phyloP scores from a whole-genome alignment of 2,113 vertebrate genomes.

The Recurvirostra avosetta region DNA sequence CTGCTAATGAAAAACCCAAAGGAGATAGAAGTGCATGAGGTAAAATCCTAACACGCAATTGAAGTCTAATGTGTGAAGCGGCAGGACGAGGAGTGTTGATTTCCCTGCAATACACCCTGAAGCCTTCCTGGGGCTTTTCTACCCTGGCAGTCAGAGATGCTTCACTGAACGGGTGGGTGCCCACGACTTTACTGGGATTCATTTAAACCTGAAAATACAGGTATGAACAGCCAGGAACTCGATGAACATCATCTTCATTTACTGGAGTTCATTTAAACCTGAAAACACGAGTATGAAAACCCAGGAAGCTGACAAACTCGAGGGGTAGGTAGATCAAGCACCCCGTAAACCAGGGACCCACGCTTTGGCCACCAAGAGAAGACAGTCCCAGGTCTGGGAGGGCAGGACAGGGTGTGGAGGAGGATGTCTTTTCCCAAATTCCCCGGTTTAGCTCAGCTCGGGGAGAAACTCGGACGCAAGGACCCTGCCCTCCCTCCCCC shows the following conservation, averaged over 20 bases:
- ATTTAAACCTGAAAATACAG: background rate
- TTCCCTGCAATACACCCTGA: background rate
- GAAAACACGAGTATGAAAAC: background rate
- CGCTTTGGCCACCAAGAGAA: background rate
- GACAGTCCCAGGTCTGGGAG: background rate
- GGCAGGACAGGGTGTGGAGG: background rate
- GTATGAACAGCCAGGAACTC: background rate
- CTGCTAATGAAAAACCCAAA: background rate
- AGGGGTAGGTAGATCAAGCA: background rate
- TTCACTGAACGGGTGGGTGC: background rate
- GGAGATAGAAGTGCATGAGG: background rate
- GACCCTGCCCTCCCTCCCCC: background rate
- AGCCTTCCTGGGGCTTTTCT: background rate
- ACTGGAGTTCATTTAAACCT: background rate
- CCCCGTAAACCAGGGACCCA: background rate
- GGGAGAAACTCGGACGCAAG: background rate
- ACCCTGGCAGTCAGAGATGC: background rate
- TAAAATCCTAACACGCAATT: background rate
- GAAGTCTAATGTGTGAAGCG: rapidly evolving
- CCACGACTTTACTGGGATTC: too few species aligned
- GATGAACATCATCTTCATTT: background rate
- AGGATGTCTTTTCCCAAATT: background rate
- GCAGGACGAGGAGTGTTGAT: background rate
- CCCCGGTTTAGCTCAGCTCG: background rate
- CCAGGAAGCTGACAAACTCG: background rate